A percentile compares a stretch with the other conserved stretches of the same genome.
phyloP scores from a whole-genome alignment of 2,888 invertebrate species.

The Lithophane leautieri region DNA sequence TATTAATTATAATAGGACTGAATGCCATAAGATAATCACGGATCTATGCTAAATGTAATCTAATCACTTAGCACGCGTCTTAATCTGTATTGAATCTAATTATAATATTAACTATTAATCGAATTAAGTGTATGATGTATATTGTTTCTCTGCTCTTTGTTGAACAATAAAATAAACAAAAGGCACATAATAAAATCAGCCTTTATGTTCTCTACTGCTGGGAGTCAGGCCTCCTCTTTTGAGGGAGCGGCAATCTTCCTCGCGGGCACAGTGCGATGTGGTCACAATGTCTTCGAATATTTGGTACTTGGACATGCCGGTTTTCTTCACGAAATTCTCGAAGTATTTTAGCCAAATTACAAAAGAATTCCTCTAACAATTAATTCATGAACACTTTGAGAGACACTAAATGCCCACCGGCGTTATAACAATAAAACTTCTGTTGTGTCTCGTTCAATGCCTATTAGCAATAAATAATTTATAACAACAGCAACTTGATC shows the following conservation, averaged over 20 bases:
- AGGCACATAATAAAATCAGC: not conserved
- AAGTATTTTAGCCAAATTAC: not conserved
- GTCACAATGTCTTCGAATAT: not conserved
- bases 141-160: not conserved
- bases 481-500: not conserved
- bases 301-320: not conserved
- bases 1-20: slow-evolving; percentile 37
- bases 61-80: not conserved
- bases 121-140: not conserved
- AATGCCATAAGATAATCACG: slow-evolving; percentile 1
- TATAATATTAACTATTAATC: slow-evolving; percentile 4
- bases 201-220: not conserved
- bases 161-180: not conserved
- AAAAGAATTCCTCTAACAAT: not conserved
- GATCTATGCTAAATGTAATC: slow-evolving; percentile 4
- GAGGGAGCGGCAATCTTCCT: not conserved
- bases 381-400: not conserved
- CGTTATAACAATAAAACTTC: too few relatives aligned
- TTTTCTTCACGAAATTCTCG: not conserved
- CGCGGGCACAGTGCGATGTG: not conserved
- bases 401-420: too few relatives aligned
- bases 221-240: too few relatives aligned
- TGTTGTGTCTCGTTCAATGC: too few relatives aligned
- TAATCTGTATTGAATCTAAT: slow-evolving; percentile 2
- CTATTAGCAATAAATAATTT: not conserved